Evolutionary conservation across 1,140 invertebrate genomes (phyloP).

Genomic region (Leptonema lineaticorne): DNA sequence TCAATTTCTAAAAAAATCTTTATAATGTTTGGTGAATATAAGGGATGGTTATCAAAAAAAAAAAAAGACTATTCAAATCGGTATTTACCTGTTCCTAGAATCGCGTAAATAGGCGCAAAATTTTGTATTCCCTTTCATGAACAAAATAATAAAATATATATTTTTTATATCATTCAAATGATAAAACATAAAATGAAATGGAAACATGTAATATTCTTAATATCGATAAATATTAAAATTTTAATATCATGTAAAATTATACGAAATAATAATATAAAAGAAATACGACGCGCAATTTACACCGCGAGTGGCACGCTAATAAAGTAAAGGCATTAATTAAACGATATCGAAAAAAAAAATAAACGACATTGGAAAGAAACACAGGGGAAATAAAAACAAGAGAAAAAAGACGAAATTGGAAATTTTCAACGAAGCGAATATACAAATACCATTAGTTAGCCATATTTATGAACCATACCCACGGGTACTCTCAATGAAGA

Average conservation of each 20-base stretch:
- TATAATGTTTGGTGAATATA: not conserved
- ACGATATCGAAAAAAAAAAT: not conserved
- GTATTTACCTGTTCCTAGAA: conserved; percentile 9
- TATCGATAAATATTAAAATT: not conserved
- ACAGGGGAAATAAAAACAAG: not conserved
- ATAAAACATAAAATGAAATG: not conserved
- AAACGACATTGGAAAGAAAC: not conserved
- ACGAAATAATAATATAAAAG: not conserved
- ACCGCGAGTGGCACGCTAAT: not conserved
- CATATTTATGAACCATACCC: conserved; percentile 21
- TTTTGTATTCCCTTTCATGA: not conserved
- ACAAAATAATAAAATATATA: not conserved
- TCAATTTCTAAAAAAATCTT: conserved; percentile 10
- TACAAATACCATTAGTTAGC: not conserved
- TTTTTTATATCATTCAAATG: not conserved
- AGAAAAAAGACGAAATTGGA: conserved; percentile 10
- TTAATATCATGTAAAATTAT: not conserved
- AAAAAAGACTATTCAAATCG: conserved; percentile 6
- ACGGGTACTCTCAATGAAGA: conserved; percentile 12
- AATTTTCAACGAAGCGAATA: conserved; percentile 19
- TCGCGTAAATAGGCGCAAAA: too few relatives aligned
- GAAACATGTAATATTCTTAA: not conserved
- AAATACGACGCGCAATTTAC: not conserved
- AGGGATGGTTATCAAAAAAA: not conserved
- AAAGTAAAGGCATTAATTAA: conserved; percentile 9